These are phyloP conservation scores for Coleophora flavipennella DNA, from an alignment of 2,888 invertebrate genomes.

Conservation along the genomic window DNA sequence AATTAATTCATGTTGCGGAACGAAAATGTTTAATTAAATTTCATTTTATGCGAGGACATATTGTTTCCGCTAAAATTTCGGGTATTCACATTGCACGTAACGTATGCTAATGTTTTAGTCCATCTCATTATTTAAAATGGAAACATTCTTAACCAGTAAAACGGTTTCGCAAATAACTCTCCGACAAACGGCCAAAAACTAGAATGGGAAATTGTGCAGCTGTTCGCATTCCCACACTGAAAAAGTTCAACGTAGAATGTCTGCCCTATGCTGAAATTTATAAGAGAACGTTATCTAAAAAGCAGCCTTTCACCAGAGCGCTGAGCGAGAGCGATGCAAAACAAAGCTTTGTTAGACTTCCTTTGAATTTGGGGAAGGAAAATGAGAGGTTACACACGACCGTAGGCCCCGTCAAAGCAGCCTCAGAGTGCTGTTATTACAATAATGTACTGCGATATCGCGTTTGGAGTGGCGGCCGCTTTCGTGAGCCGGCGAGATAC, in stretches of 20 bases:
- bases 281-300: conserved; percentile 68
- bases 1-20: too few relatives aligned
- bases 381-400: conserved; percentile 67
- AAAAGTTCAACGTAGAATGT: conserved; percentile 56
- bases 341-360: conserved; percentile 68
- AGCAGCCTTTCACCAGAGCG: conserved; percentile 63
- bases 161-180: conserved; percentile 40
- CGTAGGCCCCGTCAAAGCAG: conserved; percentile 55
- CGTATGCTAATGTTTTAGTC: conserved; percentile 1
- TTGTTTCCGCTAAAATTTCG: too few relatives aligned
- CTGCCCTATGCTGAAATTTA: conserved; percentile 56
- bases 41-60: too few relatives aligned
- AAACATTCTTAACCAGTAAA: conserved; percentile 31
- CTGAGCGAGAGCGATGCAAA: conserved; percentile 62
- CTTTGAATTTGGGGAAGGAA: conserved; percentile 71
- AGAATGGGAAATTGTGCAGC: conserved; percentile 50
- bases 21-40: too few relatives aligned
- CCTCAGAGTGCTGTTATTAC: conserved; percentile 60
- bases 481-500: conserved; percentile 24
- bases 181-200: conserved; percentile 43
- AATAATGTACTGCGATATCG: conserved; percentile 63
- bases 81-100: not conserved
- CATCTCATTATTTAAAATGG: conserved; percentile 13
- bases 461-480: conserved; percentile 40
- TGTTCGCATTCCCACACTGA: conserved; percentile 54